phyloP scores from a whole-genome alignment of 2,113 vertebrate species.

The Columba livia region DNA sequence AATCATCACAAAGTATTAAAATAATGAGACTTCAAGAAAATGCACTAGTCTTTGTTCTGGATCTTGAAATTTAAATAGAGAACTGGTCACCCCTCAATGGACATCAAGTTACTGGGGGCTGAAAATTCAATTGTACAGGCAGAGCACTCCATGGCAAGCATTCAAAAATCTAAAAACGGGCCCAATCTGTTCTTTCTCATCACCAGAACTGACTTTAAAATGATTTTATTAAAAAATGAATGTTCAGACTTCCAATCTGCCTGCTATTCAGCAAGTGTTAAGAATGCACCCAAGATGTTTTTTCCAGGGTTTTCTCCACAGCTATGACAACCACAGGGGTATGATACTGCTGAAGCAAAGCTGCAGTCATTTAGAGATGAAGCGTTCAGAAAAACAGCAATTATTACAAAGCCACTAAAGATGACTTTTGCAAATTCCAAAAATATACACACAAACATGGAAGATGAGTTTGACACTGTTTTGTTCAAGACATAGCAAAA shows the following conservation, averaged over 20 bases:
- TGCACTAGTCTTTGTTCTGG: not conserved
- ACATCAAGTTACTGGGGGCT: not conserved
- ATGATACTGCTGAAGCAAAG: not conserved
- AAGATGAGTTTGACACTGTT: not conserved
- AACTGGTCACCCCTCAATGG: not conserved
- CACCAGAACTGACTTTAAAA: not conserved
- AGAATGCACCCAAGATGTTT: not conserved
- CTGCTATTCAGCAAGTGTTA: not conserved
- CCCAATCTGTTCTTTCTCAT: not conserved
- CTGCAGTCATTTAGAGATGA: not conserved
- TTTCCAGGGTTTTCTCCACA: not conserved
- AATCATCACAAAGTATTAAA: not conserved
- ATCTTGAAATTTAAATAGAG: not conserved
- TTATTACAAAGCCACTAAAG: not conserved
- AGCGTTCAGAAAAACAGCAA: not conserved
- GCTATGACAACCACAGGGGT: not conserved
- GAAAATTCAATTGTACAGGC: not conserved
- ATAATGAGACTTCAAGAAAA: not conserved
- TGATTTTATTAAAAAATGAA: not conserved
- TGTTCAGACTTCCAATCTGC: not conserved
- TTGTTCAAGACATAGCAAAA: not conserved
- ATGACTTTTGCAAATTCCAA: not conserved
- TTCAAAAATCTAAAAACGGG: not conserved
- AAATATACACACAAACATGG: not conserved
- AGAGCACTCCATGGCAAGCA: not conserved